Base-by-base conservation (phyloP, 2,113 vertebrate species). In the Riparia riparia region DNA sequence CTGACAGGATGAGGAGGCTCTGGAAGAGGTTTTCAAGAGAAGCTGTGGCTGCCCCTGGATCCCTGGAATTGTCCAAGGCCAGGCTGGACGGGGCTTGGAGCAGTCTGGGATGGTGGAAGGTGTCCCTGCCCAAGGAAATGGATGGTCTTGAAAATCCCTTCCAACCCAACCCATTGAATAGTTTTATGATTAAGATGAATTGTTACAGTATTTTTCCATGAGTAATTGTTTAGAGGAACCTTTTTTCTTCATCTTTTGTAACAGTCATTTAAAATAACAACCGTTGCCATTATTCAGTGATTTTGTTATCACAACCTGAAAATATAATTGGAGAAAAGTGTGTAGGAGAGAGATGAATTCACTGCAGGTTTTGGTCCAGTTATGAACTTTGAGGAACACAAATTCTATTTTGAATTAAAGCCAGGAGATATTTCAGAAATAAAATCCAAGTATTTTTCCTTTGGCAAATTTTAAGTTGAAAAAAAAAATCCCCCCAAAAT, bases 21-120 rank as follows among this genome's bases (percentile, higher is more conserved):
- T 47, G n/a, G 41, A 2, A 72, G 0, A 18, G 42, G 0, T 3
- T 72, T 2, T 8, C 39, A 69, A 53, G 70, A 54, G 53, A 0
- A 66, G 9, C 10, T 74, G 53, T 29, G 39, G 39, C 19, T 53
- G 16, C 7, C 16, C 45, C 69, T 45, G 54, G 12, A 68, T n/a
- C 53, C 39, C 61, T 82, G 70, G n/a, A 1, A 82, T 5, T 34
- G 45, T 4, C 61, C 78, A 41, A 61, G 29, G 17, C 34, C 61
- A 15, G 54, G 54, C 0, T 68, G 78, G 84, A 53, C 1, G 0
- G 12, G 5, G 39, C 7, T 53, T 45, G 54, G 86, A 74, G 9
- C 28, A 45, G 0, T 24, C 47, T 41, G 61, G 61, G 20, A 53
- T 0, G 0, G 24, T 12, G 61, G 45, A 1, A 74, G 8, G 2